Conservation (phyloP, 2,113 vertebrate genomes). For the Benitochromis conjunctus region DNA sequence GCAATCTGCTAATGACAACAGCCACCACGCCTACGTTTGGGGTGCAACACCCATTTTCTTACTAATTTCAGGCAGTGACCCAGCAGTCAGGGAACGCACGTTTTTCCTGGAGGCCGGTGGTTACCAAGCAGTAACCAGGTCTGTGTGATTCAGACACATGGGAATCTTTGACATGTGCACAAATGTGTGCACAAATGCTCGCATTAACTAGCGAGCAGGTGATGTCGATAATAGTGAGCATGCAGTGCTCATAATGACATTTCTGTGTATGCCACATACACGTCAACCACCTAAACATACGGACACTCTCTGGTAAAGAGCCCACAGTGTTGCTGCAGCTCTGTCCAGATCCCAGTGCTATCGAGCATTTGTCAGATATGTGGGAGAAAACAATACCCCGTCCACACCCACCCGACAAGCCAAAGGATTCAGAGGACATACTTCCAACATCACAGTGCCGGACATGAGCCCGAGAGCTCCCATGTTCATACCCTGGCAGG, state of each 20-base stretch:
- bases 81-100: no score
- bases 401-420: not conserved
- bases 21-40: accelerated
- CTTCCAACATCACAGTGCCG: not conserved
- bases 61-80: no score
- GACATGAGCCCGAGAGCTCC: no score
- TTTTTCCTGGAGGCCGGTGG: no score
- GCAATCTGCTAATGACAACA: not conserved
- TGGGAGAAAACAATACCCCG: not conserved
- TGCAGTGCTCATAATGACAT: not conserved
- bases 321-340: not conserved
- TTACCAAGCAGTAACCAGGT: no score
- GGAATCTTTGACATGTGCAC: not conserved
- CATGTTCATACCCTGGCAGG: not conserved
- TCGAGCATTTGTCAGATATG: not conserved
- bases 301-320: not conserved
- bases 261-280: not conserved
- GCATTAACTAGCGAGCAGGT: not conserved
- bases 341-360: not conserved
- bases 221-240: not conserved
- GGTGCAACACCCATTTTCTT: not conserved
- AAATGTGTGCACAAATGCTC: not conserved
- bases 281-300: not conserved
- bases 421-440: not conserved
- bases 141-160: accelerated